Conservation (phyloP, 2,113 vertebrate genomes). For the Apeltes quadracus region DNA sequence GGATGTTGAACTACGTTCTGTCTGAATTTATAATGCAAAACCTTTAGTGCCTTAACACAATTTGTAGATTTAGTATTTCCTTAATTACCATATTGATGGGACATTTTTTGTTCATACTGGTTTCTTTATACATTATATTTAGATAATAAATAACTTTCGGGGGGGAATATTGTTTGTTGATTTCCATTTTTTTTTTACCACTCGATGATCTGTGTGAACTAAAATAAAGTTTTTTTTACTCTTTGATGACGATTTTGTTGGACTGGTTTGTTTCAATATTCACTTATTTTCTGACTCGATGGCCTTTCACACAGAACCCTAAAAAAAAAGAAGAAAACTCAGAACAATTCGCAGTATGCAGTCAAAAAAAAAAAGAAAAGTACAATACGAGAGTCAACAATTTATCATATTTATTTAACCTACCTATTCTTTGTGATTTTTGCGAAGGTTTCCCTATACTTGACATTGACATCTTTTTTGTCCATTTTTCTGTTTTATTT, state of each 20-base stretch:
- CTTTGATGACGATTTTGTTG: not conserved
- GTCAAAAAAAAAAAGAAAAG: too few relatives aligned
- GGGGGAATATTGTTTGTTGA: not conserved
- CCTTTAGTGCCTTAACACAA: conserved; percentile 10
- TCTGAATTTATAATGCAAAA: conserved; percentile 3
- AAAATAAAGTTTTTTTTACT: not conserved
- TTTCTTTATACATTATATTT: conserved; percentile 13
- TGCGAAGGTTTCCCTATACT: not conserved
- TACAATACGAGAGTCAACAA: not conserved
- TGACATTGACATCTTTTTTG: not conserved
- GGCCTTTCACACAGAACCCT: not conserved
- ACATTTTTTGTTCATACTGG: not conserved
- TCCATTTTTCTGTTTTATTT: not conserved
- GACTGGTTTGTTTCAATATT: not conserved
- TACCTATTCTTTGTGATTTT: not conserved
- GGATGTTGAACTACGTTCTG: not conserved
- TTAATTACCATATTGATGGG: conserved; percentile 4
- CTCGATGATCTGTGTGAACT: not conserved
- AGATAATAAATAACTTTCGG: conserved; percentile 15
- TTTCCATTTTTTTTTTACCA: not conserved
- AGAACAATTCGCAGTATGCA: not conserved
- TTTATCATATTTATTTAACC: not conserved
- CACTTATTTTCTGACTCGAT: not conserved
- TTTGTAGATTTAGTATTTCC: not conserved
- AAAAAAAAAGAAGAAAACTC: not conserved